A percentile compares a stretch with the other conserved stretches of the same genome.
These are phyloP conservation scores for Sebastes nivosus DNA, from an alignment of 2,797 vertebrate species.

Conservation along the genomic window DNA sequence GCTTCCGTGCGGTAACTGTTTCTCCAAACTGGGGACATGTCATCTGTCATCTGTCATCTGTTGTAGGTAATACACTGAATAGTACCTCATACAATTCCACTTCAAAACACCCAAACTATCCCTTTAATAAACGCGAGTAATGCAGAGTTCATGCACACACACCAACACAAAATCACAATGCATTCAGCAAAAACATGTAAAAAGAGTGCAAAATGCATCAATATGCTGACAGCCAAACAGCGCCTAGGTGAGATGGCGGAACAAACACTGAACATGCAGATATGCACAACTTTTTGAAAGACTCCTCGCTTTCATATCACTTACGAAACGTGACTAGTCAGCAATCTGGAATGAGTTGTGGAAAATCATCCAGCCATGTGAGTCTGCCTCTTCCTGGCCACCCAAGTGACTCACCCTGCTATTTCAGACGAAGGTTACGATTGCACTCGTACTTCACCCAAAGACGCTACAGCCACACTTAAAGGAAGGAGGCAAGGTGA, in stretches of 20 bases:
- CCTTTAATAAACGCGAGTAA: background rate
- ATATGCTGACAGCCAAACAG: background rate
- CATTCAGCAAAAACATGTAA: conserved; percentile 29
- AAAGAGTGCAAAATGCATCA: conserved; percentile 30
- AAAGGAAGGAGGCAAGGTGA: conserved; percentile 53
- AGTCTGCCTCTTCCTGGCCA: conserved; percentile 53
- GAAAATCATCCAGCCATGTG: conserved; percentile 62
- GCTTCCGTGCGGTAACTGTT: too few species aligned
- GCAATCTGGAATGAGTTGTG: conserved; percentile 54
- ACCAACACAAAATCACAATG: conserved; percentile 42
- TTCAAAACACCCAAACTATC: background rate
- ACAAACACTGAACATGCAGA: conserved; percentile 31
- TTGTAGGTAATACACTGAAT: too few species aligned
- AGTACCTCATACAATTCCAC: background rate
- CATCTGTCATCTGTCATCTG: too few species aligned
- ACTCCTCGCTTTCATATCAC: conserved; percentile 49
- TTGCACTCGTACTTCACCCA: conserved; percentile 36
- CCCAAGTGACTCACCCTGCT: conserved; percentile 73
- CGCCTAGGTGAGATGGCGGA: conserved; percentile 33
- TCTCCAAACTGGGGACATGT: too few species aligned
- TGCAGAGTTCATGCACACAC: background rate
- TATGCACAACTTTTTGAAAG: background rate
- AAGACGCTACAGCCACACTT: conserved; percentile 42
- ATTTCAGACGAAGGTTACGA: conserved; percentile 59
- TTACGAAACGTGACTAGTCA: conserved; percentile 51